Base-by-base conservation (phyloP, 2,888 invertebrate genomes). In the Apoderus coryli region DNA sequence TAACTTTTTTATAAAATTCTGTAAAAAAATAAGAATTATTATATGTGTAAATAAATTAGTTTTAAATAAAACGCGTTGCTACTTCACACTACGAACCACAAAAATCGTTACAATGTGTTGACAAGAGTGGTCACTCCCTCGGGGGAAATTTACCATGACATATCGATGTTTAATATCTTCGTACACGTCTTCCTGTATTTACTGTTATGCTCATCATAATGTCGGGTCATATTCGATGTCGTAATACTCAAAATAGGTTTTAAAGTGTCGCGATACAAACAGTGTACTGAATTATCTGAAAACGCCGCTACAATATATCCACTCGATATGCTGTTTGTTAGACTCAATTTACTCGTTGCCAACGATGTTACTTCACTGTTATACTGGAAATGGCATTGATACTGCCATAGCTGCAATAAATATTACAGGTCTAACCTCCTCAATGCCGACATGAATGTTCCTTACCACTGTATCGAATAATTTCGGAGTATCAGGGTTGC, bases 401-500 rank as follows among this genome's bases (percentile, higher is more conserved):
- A 72, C 55, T 80, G 63, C 82, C 72, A 65, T 44, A 73, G 50
- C 75, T 76, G 57, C 26, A 50, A 49, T 35, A 27, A 24, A 31
- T 11, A 25, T 15, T 3, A 12, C 19, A 19, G n/a, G n/a, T n/a
- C n/a, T n/a, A n/a, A n/a, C n/a, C n/a, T n/a, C n/a, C n/a, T n/a
- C n/a, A n/a, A n/a, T n/a, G n/a, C n/a, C n/a, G n/a, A n/a, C n/a
- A n/a, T n/a, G n/a, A 35, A 56, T n/a, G n/a, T n/a, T n/a, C n/a
- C 67, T 62, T 53, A 76, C 79, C 40, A 80, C 69, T 27, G 78
- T 79, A 43, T 76, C 79, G 42, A 75, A 77, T 40, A 73, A 72
- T 42, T 81, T 80, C 0, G 69, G 53, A 3, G 44, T 42, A 34
- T 67, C 64, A 31, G 68, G 65, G 29, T 68, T 67, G 19, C 65